A percentile compares a stretch with the other conserved stretches of the same genome.
These are phyloP conservation scores for Chaenogobius annularis DNA, from an alignment of 2,113 vertebrate species.

Conservation along the genomic window DNA sequence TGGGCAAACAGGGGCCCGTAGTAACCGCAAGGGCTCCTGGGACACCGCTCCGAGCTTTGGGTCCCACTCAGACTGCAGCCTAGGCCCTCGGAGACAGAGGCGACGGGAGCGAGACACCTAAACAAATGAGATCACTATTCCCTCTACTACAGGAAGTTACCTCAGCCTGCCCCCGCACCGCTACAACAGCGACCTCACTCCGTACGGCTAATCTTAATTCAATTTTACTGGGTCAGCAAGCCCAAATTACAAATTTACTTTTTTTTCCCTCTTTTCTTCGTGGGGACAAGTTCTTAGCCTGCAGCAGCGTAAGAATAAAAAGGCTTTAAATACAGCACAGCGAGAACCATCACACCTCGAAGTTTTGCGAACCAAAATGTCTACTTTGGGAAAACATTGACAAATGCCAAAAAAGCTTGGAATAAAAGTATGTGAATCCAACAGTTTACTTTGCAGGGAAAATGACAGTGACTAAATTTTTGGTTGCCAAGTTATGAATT, in stretches of 20 bases:
- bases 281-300: not conserved
- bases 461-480: not conserved
- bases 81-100: constrained; percentile 28
- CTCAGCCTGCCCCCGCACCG: not conserved
- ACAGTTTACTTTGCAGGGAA: constrained; percentile 8
- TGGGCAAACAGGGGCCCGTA: constrained; percentile 41
- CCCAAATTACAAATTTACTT: constrained; percentile 4
- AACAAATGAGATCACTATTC: constrained; percentile 62
- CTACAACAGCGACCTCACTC: not conserved
- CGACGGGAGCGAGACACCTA: constrained; percentile 34
- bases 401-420: not conserved
- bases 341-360: not conserved
- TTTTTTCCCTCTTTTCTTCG: not conserved
- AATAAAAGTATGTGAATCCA: not conserved
- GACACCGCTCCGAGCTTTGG: constrained; percentile 23
- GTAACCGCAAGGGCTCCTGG: constrained; percentile 44
- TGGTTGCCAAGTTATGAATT: not conserved
- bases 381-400: not conserved
- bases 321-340: not conserved
- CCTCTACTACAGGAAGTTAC: constrained; percentile 14
- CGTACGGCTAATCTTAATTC: not conserved
- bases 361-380: not conserved
- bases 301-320: not conserved
- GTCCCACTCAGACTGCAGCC: constrained; percentile 29
- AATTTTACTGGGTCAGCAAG: constrained; percentile 11